Conservation (phyloP, 2,113 vertebrate species). For the Ranitomeya variabilis region DNA sequence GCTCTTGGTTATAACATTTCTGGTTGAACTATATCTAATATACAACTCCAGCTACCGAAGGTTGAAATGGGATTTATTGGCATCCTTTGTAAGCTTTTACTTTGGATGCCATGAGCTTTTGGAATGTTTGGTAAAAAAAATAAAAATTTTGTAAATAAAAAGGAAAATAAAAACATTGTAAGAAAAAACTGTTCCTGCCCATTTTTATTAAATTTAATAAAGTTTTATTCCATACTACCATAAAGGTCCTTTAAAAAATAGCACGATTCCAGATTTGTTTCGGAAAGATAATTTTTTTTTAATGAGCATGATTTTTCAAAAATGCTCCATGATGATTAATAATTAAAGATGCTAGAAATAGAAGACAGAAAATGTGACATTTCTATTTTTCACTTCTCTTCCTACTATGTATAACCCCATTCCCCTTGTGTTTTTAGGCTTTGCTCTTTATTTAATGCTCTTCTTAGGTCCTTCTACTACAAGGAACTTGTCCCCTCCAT, state of each 20-base stretch:
- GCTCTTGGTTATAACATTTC: no score
- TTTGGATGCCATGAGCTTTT: no score
- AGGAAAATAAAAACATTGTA: no score
- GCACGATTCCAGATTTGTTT: background rate
- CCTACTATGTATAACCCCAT: background rate
- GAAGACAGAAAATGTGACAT: background rate
- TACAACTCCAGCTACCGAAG: no score
- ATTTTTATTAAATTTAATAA: no score
- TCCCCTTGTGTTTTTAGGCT: constrained; percentile 8
- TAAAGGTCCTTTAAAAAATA: background rate
- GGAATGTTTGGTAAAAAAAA: no score
- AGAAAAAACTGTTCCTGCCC: no score
- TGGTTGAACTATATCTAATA: no score
- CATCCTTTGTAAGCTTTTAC: no score
- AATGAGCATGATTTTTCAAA: background rate
- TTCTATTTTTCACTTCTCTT: background rate
- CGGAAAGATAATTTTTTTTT: background rate
- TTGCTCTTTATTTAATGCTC: background rate
- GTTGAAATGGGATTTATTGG: no score
- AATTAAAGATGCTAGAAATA: background rate
- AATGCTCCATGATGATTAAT: background rate
- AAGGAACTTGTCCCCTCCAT: background rate
- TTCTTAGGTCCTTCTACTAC: constrained; percentile 7
- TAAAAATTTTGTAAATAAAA: no score
- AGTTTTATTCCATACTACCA: no score